Evolutionary conservation across 1,140 invertebrate species (phyloP), one percentile per base, ranked within the genome.

Genomic region (Tribolium castaneum): DNA sequence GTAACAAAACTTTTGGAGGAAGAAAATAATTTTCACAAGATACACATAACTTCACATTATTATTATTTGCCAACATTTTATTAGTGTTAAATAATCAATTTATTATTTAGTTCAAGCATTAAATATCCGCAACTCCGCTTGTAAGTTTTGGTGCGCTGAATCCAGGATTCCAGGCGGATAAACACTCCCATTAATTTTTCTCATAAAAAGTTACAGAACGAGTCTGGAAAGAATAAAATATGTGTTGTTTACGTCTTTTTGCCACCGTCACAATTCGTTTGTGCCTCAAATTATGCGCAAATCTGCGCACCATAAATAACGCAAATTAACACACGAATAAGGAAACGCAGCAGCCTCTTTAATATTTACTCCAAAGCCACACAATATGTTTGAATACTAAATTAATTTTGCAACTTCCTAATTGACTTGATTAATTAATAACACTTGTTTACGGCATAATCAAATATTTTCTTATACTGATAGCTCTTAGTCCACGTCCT

Each of bases 371-470:
- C 59, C 5, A 25, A 22, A 30, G 30, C 59, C 59, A 66, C 59
- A 66, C 59, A 66, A 66, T 66, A 66, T 66, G 59, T 66, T 66
- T 66, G 59, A 2, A 66, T 39, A 66, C 59, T 12, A 35, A 66
- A 66, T 66, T 66, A 66, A 66, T 66, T 66, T 66, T 30, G 59
- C 59, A 66, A 66, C 59, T 66, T 12, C 3, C 59, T 35, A 66
- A 66, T 66, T 35, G 56, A 34, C 19, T 25, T 62, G 56, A 62
- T 62, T 62, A 66, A 66, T 66, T 66, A 66, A 66, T 66, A 45
- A 66, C 34, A 13, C 22, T 66, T 66, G 59, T 66, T 66, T 66
- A 35, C 59, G 3, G 4, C 13, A 30, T 22, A 19, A 10, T 45
- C 9, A 10, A 19, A 30, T 30, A 30, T 30, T 30, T 30, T 45